Evolutionary conservation across 1,140 invertebrate species (phyloP).

Genomic region (Catajapyx aquilonaris): DNA sequence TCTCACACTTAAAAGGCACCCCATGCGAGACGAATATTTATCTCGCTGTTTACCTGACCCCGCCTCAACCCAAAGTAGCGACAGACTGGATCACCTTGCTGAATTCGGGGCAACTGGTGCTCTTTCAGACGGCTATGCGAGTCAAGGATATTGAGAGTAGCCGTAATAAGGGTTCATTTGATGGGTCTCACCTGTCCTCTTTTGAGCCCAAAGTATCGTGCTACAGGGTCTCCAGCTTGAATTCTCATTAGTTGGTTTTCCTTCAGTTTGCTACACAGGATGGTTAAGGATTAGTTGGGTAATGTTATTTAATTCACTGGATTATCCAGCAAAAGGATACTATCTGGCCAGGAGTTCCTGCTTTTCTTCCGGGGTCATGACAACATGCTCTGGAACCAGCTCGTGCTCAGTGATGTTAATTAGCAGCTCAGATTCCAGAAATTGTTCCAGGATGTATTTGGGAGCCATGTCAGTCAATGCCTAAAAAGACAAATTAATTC

Average conservation of each 20-base stretch:
- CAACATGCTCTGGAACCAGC: slow-evolving; percentile 94
- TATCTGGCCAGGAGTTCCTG: slow-evolving; percentile 81
- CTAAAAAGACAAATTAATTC: slow-evolving; percentile 24
- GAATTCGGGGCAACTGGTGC: slow-evolving; percentile 15
- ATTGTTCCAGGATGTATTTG: slow-evolving; percentile 97
- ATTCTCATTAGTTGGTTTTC: slow-evolving; percentile 99
- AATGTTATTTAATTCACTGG: slow-evolving; percentile 6
- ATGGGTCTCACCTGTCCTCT: slow-evolving; percentile 76
- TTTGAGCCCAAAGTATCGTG: slow-evolving; percentile 91
- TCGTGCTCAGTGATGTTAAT: slow-evolving; percentile 99
- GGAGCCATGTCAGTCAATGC: slow-evolving; percentile 95
- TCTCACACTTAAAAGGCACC: too few relatives aligned
- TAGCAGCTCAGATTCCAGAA: slow-evolving; percentile 90
- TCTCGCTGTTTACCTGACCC: slow-evolving; percentile 13
- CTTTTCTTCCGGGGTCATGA: slow-evolving; percentile 94
- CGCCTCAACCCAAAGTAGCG: slow-evolving; percentile 16
- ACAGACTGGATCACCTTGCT: slow-evolving; percentile 15
- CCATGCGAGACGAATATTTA: too few relatives aligned
- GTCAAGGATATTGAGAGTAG: slow-evolving; percentile 4
- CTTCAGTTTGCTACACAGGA: slow-evolving; percentile 61
- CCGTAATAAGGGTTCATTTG: too few relatives aligned
- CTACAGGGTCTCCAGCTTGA: slow-evolving; percentile 93
- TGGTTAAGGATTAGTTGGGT: slow-evolving; percentile 17
- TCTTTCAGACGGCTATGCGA: slow-evolving; percentile 13
- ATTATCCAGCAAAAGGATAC: slow-evolving; percentile 36